Conservation (phyloP, 2,113 vertebrate species). For the Stegastes partitus region DNA sequence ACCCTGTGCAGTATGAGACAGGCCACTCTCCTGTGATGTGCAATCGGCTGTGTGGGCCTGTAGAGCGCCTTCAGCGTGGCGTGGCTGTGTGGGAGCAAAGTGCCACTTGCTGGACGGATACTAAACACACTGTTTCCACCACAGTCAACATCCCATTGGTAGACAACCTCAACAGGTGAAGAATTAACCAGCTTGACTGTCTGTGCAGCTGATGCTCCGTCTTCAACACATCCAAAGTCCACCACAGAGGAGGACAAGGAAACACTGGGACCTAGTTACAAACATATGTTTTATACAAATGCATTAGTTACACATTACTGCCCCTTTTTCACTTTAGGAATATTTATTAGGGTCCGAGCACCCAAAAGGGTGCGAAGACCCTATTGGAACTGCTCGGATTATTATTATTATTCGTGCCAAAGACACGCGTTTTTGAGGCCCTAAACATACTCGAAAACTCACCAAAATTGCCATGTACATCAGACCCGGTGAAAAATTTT, state of each 20-base stretch:
- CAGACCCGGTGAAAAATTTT: too few relatives aligned
- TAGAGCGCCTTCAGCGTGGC: conserved; percentile 84
- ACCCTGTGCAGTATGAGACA: conserved; percentile 94
- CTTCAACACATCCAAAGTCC: conserved; percentile 87
- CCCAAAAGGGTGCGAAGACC: too few relatives aligned
- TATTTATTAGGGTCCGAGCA: too few relatives aligned
- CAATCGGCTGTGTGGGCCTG: conserved; percentile 85
- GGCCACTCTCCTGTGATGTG: conserved; percentile 87
- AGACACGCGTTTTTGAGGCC: too few relatives aligned
- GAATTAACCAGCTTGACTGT: conserved; percentile 87
- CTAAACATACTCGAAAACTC: too few relatives aligned
- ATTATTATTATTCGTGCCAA: too few relatives aligned
- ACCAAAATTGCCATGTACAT: too few relatives aligned
- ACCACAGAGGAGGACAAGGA: conserved; percentile 83
- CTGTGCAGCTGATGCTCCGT: conserved; percentile 71
- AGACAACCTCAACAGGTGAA: conserved; percentile 83
- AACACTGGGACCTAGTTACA: conserved; percentile 86
- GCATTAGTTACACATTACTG: not conserved
- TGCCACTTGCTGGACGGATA: conserved; percentile 85
- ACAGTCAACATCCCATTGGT: conserved; percentile 90
- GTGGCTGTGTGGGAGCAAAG: conserved; percentile 80
- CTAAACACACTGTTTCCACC: conserved; percentile 89
- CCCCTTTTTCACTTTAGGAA: too few relatives aligned
- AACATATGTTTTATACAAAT: not conserved
- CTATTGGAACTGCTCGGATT: too few relatives aligned